phyloP scores from a whole-genome alignment of 2,888 invertebrate genomes.

The Hirtodrosophila histrioides region DNA sequence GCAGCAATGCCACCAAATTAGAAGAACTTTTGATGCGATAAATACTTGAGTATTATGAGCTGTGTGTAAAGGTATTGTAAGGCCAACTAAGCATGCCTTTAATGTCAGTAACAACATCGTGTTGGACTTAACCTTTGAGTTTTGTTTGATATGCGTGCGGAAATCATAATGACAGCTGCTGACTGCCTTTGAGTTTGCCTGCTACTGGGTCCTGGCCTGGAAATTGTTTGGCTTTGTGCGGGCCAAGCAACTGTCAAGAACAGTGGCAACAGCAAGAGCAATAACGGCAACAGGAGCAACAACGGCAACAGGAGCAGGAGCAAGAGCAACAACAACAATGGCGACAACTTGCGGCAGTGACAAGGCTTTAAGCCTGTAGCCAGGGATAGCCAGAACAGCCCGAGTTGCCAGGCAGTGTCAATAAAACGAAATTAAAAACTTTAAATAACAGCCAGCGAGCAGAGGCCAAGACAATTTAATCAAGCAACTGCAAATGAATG shows the following conservation, averaged over 20 bases:
- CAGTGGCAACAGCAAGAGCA: slow-evolving; percentile 24
- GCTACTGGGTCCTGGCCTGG: slow-evolving; percentile 14
- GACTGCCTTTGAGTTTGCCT: slow-evolving; percentile 8
- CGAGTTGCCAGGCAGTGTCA: slow-evolving; percentile 53
- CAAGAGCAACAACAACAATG: slow-evolving; percentile 34
- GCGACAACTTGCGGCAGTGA: slow-evolving; percentile 31
- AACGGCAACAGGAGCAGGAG: slow-evolving; percentile 1
- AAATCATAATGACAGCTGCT: slow-evolving; percentile 49
- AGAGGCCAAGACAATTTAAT: slow-evolving; percentile 66
- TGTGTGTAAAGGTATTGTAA: not conserved
- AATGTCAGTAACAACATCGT: slow-evolving; percentile 1
- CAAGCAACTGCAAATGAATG: slow-evolving; percentile 74
- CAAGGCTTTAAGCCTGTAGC: slow-evolving; percentile 18
- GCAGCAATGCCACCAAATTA: too few relatives aligned
- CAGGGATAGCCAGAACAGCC: slow-evolving; percentile 1
- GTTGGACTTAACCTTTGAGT: not conserved
- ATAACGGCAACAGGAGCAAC: slow-evolving; percentile 3
- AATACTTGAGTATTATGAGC: too few relatives aligned
- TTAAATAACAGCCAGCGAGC: slow-evolving; percentile 60
- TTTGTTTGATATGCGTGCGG: slow-evolving; percentile 20
- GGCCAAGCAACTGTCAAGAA: slow-evolving; percentile 51
- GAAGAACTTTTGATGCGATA: too few relatives aligned
- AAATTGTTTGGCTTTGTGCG: slow-evolving; percentile 50
- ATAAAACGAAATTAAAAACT: slow-evolving; percentile 77
- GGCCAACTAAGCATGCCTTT: slow-evolving; percentile 6